Base-by-base conservation (phyloP, 2,797 vertebrate species). In the Euphonia xanthogaster region DNA sequence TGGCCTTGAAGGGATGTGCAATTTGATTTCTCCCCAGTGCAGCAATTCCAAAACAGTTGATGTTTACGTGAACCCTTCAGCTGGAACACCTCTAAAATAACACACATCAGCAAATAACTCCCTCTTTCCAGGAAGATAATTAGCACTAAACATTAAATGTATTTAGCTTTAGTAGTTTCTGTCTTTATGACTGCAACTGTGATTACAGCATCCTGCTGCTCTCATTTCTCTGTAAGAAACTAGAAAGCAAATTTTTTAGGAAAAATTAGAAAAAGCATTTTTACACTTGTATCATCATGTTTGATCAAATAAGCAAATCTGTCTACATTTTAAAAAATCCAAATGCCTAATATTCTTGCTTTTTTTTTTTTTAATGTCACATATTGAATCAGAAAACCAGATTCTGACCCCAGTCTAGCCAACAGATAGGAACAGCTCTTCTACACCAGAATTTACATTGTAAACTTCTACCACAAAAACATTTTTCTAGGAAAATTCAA, bases 11-110 rank as follows among this genome's bases (percentile, higher is more conserved):
- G 40, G 44, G 50, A 93, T 91, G 48, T 79, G 40, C 83, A 96
- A 88, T 93, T 93, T 82, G 51, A 94, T 55, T 94, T 94, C 39
- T 90, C 37, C 14, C 48, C 25, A 47, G 30, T 33, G 73, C 33
- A 87, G 85, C 39, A 86, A 79, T 93, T 95, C 88, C 72, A 88
- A 96, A 97, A 83, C 0, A 0, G 40, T 4, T 86, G 70, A 76
- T 76, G 51, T 70, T 96, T 81, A 86, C 93, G 87, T 93, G 94
- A 96, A 89, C 66, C 74, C 83, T 97, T 93, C 62, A 95, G 78
- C 65, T 77, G 77, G 73, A 86, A 83, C 58, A 88, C 47, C 81
- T 86, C 70, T 33, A 78, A 68, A 82, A 75, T 73, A 94, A 42
- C 74, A 39, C 25, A 74, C 35, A 80, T 21, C 55, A 68, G 68